Conservation (phyloP, 1,140 invertebrate genomes). For the Calliopsis andreniformis region DNA sequence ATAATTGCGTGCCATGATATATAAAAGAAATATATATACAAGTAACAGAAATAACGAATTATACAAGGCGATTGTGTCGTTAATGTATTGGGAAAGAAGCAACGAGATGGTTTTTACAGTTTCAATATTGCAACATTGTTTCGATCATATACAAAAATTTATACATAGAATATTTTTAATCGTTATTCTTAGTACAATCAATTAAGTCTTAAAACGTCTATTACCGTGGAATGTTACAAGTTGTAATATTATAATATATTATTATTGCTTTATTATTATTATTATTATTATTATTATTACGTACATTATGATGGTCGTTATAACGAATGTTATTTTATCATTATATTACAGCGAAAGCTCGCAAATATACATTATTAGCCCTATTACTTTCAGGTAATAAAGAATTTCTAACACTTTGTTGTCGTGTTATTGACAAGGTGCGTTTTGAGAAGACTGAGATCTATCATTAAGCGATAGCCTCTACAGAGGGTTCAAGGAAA, state of each 20-base stretch:
- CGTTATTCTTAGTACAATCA: conserved; percentile 24
- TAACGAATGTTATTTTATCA: conserved; percentile 41
- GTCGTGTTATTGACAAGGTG: not conserved
- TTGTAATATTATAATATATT: conserved; percentile 52
- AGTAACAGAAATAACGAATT: conserved; percentile 45
- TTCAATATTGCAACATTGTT: conserved; percentile 50
- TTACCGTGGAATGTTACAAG: conserved; percentile 64
- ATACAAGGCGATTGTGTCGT: conserved; percentile 52
- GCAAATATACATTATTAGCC: conserved; percentile 37
- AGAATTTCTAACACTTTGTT: conserved; percentile 55
- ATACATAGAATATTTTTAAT: conserved; percentile 40
- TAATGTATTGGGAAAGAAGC: conserved; percentile 57
- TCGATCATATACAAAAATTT: conserved; percentile 61
- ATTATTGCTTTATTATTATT: conserved; percentile 45
- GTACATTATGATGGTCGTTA: conserved; percentile 36
- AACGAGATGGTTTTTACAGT: conserved; percentile 18
- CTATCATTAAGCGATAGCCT: too few relatives aligned
- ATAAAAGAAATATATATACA: conserved; percentile 30
- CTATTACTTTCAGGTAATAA: conserved; percentile 50
- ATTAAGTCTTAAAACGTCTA: conserved; percentile 34
- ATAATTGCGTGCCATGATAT: conserved; percentile 41
- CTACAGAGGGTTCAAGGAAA: too few relatives aligned
- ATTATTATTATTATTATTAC: conserved; percentile 44
- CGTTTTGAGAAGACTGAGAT: too few relatives aligned
- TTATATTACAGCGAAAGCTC: conserved; percentile 40